Conservation (phyloP, 2,797 vertebrate species). For the Platalea minor region DNA sequence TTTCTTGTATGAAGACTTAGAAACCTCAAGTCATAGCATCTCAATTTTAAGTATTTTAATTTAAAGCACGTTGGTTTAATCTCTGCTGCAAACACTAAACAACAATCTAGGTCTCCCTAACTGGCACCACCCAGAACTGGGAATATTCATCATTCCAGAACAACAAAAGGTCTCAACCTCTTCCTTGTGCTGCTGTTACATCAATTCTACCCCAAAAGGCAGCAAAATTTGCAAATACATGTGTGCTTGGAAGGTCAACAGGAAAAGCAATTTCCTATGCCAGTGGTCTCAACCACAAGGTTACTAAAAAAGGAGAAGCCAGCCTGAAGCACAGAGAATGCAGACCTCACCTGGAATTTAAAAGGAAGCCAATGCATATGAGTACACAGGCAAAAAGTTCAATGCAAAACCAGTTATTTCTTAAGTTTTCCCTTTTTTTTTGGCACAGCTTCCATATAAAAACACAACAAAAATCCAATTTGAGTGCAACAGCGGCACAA, state of each 20-base stretch:
- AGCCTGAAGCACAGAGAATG: neutral
- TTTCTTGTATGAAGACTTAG: neutral
- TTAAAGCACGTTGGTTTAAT: neutral
- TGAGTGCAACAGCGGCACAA: neutral
- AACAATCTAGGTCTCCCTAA: neutral
- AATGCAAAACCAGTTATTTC: neutral
- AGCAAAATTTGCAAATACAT: neutral
- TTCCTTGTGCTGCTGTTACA: neutral
- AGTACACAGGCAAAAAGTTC: neutral
- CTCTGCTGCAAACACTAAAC: neutral
- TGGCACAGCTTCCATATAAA: neutral
- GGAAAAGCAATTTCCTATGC: constrained; percentile 22
- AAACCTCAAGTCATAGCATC: neutral
- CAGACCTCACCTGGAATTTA: constrained; percentile 18
- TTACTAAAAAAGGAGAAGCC: constrained; percentile 18
- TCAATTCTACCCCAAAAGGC: neutral
- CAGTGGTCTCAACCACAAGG: neutral
- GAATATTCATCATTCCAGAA: neutral
- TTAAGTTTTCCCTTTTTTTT: neutral
- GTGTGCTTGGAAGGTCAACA: neutral
- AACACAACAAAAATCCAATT: neutral
- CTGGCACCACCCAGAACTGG: neutral
- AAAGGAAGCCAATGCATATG: neutral
- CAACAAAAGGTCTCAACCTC: neutral
- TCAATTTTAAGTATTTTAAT: neutral